Conservation (phyloP, 2,888 invertebrate genomes). For the Scotopteryx bipunctaria region DNA sequence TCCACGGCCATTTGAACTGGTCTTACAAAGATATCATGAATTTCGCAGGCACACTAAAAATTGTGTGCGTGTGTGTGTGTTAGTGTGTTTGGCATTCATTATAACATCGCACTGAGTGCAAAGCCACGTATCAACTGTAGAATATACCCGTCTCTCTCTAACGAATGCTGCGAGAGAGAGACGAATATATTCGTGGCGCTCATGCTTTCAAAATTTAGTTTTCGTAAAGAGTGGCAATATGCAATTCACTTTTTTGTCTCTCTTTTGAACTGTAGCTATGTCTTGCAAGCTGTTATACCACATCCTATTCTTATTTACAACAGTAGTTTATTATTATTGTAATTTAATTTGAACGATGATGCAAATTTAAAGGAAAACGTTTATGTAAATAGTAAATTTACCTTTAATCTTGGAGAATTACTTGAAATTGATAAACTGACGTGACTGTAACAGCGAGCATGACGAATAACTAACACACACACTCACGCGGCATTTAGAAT, state of each 20-base stretch:
- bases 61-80: slow-evolving; percentile 76
- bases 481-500: slow-evolving; percentile 61
- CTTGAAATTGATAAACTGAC: neutral
- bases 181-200: slow-evolving; percentile 25
- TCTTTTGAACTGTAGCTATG: slow-evolving; percentile 31
- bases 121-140: slow-evolving; percentile 26
- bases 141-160: slow-evolving; percentile 23
- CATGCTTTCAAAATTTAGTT: slow-evolving; percentile 37
- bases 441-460: slow-evolving; percentile 54
- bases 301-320: too few relatives aligned
- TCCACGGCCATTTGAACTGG: slow-evolving; percentile 43
- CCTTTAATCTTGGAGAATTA: neutral
- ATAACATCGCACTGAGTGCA: slow-evolving; percentile 41
- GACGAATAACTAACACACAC: slow-evolving; percentile 79
- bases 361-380: slow-evolving; percentile 6
- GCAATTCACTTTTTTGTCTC: slow-evolving; percentile 26
- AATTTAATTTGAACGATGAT: neutral
- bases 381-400: neutral
- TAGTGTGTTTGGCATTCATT: slow-evolving; percentile 49
- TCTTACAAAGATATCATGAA: slow-evolving; percentile 33
- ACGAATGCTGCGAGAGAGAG: slow-evolving; percentile 6
- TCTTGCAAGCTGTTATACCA: slow-evolving; percentile 23
- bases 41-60: slow-evolving; percentile 68
- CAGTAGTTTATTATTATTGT: neutral
- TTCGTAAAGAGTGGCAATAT: slow-evolving; percentile 30